Evolutionary conservation across 2,113 vertebrate genomes (phyloP).

Genomic region (Burhinus bistriatus): DNA sequence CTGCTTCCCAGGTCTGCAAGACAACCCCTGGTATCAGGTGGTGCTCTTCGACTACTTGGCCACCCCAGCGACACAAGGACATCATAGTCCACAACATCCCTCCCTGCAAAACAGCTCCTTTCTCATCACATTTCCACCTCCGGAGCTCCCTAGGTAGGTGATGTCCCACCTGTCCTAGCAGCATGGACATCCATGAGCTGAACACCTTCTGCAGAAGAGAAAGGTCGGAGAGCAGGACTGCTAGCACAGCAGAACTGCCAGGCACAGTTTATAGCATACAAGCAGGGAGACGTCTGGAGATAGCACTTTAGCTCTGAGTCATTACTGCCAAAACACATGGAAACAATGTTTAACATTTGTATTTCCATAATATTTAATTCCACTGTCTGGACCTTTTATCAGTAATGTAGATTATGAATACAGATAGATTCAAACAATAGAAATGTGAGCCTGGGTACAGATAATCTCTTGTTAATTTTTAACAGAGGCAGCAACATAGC

Average conservation of each 20-base stretch:
- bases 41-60: background rate
- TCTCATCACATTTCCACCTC: background rate
- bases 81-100: background rate
- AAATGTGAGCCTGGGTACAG: background rate
- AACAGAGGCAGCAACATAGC: background rate
- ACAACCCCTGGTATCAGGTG: background rate
- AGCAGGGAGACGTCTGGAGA: background rate
- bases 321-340: background rate
- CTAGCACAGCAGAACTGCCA: background rate
- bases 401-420: background rate
- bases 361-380: slow-evolving; percentile 14
- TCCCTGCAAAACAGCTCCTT: background rate
- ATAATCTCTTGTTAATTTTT: slow-evolving; percentile 17
- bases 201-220: background rate
- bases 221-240: background rate
- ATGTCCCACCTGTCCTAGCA: background rate
- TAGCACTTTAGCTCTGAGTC: background rate
- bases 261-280: background rate
- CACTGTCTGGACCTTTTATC: slow-evolving; percentile 16
- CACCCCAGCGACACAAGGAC: background rate
- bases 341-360: slow-evolving; percentile 1
- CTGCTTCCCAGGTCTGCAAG: background rate
- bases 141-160: background rate
- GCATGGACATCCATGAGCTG: fast-evolving
- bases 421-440: background rate